These are phyloP conservation scores for Collichthys lucidus DNA, from an alignment of 2,113 vertebrate species.

Conservation along the genomic window DNA sequence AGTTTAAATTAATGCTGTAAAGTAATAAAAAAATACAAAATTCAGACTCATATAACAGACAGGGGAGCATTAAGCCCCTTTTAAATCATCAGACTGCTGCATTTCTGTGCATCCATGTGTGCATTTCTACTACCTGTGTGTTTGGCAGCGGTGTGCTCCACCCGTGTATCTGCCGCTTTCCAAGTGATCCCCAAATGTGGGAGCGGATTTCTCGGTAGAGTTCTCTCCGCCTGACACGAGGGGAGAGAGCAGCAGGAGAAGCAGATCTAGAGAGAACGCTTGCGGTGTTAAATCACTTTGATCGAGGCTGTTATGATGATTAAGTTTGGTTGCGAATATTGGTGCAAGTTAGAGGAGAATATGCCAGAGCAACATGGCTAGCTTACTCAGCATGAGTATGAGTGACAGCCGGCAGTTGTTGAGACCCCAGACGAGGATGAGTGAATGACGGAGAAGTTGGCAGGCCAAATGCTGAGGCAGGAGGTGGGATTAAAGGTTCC, in stretches of 20 bases:
- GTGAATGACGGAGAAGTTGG: constrained; percentile 41
- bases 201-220: constrained; percentile 86
- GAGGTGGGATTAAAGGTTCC: constrained; percentile 71
- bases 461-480: constrained; percentile 36
- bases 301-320: neutral
- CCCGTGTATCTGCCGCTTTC: constrained; percentile 85
- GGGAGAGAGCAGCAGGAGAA: constrained; percentile 73
- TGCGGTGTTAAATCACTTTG: constrained; percentile 16
- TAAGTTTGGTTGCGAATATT: neutral
- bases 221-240: constrained; percentile 82
- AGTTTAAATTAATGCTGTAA: neutral
- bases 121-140: constrained; percentile 59
- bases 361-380: neutral
- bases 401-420: constrained; percentile 56
- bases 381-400: constrained; percentile 77
- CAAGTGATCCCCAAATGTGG: constrained; percentile 85
- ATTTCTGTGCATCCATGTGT: neutral
- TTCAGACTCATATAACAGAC: neutral
- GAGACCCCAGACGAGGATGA: constrained; percentile 58
- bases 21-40: neutral
- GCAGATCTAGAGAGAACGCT: constrained; percentile 57
- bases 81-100: neutral
- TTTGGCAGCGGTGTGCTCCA: constrained; percentile 84
- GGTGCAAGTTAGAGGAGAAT: neutral
- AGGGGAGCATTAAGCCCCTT: neutral